Base-by-base conservation (phyloP, 2,888 invertebrate genomes). In the Drosophila pseudotalamancana region DNA sequence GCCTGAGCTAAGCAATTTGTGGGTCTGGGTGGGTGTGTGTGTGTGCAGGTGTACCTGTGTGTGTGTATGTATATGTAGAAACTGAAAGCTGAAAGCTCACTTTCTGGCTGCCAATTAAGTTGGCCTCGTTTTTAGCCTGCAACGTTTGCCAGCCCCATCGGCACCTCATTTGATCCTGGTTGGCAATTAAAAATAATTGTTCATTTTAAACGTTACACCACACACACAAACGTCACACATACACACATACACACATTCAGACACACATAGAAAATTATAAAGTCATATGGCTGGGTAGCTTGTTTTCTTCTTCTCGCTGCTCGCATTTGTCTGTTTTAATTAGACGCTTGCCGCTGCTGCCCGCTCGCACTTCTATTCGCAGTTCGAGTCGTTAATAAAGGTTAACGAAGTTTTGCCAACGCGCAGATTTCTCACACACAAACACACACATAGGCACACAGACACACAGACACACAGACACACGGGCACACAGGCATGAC, bases 351-450 rank as follows among this genome's bases (percentile, higher is more conserved):
- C 42, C 54, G 23, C 48, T 31, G 27, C 25, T 18, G 32, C 27
- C 11, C n/a, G 1, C 12, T 6, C 23, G 12, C 25, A 32, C 1
- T 9, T 18, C 55, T 19, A 34, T 11, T 25, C 31, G 14, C 50
- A 14, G 34, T 32, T 43, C 40, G 40, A 50, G 72, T 59, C 77
- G 82, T 83, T 83, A 83, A 85, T 83, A 83, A 85, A 83, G 86
- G 83, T 86, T 83, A 80, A 82, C 76, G 64, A 85, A 85, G 82
- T 82, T 85, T 64, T 70, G 66, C 67, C 71, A 60, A 54, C 56
- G 80, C 78, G 72, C 80, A 82, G 83, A 83, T 83, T 83, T 83
- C 76, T 80, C 72, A 78, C 83, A 77, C 73, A 53, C 60, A 64
- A 54, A 59, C 54, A 25, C 19, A 37, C 29, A 18, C 31, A 19